Conservation (phyloP, 30 jellyfish, hydroid and myxozoan genomes). For the Euphysa ruthae region DNA sequence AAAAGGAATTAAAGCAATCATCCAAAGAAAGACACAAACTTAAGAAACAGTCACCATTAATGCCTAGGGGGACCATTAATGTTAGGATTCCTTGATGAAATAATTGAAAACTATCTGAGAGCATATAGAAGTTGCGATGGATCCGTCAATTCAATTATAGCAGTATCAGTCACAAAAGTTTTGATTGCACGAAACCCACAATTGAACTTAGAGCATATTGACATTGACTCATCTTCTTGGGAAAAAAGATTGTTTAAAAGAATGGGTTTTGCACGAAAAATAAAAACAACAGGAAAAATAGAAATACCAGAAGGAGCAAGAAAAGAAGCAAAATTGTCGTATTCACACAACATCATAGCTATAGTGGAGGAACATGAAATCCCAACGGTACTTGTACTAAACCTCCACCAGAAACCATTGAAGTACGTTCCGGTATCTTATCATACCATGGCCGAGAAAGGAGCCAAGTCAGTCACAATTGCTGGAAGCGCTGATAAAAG, state of each 20-base stretch:
- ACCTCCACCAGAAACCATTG: no score
- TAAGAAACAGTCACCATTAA: no score
- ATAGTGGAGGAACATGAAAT: neutral
- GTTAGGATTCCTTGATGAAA: neutral
- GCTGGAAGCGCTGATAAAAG: no score
- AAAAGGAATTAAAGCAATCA: slow-evolving; percentile 2
- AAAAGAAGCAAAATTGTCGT: slow-evolving; percentile 4
- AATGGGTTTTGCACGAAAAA: slow-evolving; percentile 13
- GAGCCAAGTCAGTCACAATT: no score
- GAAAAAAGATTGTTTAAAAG: slow-evolving; percentile 1
- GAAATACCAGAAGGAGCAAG: slow-evolving; percentile 17
- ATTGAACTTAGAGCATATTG: neutral
- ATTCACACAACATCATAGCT: neutral
- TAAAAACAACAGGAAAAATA: slow-evolving; percentile 6
- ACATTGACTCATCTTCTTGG: slow-evolving; percentile 9
- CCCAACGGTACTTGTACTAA: no score
- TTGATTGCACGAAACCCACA: slow-evolving; percentile 12
- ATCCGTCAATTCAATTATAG: neutral
- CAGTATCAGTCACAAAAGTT: slow-evolving; percentile 1
- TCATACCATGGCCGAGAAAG: no score
- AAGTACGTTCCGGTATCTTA: no score
- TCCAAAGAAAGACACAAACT: neutral
- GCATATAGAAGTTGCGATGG: neutral
- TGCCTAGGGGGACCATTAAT: neutral
- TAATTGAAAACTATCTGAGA: neutral